Evolutionary conservation across 2,888 invertebrate genomes (phyloP).

Genomic region (Chrysotoxum bicinctum): DNA sequence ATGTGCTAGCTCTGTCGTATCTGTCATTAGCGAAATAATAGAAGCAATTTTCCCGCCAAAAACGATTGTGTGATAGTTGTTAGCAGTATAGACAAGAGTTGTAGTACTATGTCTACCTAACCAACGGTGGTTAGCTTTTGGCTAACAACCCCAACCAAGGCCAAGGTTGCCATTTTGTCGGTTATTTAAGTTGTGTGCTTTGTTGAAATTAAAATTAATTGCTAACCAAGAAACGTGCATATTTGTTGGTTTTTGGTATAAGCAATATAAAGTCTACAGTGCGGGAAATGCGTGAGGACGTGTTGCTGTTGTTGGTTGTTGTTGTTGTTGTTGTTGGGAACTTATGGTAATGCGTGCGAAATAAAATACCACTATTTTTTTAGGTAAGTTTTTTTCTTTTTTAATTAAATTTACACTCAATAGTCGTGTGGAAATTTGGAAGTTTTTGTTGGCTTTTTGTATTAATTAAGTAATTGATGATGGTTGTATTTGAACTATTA

Average conservation of each 20-base stretch:
- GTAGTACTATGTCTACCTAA: background rate
- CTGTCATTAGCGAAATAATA: background rate
- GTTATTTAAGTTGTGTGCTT: constrained; percentile 27
- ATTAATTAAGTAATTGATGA: background rate
- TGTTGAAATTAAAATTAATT: constrained; percentile 54
- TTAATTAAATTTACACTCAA: background rate
- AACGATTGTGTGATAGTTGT: background rate
- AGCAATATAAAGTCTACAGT: constrained; percentile 3
- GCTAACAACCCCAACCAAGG: constrained; percentile 67
- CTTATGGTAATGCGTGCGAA: constrained; percentile 33
- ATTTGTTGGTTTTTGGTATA: constrained; percentile 30
- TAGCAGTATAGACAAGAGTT: background rate
- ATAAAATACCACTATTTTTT: background rate
- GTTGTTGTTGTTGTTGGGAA: background rate
- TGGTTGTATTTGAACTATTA: background rate
- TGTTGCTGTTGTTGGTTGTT: background rate
- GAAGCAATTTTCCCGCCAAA: constrained; percentile 32
- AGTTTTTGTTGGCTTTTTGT: background rate
- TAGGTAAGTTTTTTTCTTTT: background rate
- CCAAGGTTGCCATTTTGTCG: constrained; percentile 49
- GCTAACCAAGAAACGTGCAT: constrained; percentile 29
- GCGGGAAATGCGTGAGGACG: constrained; percentile 39
- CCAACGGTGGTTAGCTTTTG: constrained; percentile 37
- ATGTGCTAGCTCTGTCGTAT: background rate
- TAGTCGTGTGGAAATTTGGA: background rate